phyloP scores from a whole-genome alignment of 2,113 vertebrate species.

The Menura novaehollandiae region DNA sequence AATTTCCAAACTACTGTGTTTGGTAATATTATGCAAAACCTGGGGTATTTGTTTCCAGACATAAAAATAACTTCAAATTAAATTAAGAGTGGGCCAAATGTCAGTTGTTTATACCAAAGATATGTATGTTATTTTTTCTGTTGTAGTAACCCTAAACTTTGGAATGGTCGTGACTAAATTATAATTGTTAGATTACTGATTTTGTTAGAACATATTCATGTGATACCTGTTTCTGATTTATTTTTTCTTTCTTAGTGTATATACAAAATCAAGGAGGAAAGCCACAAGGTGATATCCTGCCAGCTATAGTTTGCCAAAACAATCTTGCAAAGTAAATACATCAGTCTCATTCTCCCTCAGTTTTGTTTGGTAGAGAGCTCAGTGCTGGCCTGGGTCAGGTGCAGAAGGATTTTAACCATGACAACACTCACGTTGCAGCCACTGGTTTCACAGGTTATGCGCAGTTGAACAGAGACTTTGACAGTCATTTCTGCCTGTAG shows the following conservation, averaged over 20 bases:
- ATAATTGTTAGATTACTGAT: neutral
- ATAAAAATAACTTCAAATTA: neutral
- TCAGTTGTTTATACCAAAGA: neutral
- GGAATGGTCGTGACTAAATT: neutral
- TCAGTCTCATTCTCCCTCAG: neutral
- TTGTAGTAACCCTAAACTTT: neutral
- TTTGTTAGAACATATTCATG: neutral
- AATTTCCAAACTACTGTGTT: neutral
- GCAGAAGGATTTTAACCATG: neutral
- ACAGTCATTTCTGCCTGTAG: neutral
- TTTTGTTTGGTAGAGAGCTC: neutral
- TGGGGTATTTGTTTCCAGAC: neutral
- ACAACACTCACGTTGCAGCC: neutral
- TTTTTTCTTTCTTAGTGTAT: neutral
- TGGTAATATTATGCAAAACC: neutral
- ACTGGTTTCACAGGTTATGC: neutral
- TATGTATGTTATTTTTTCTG: neutral
- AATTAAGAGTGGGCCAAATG: neutral
- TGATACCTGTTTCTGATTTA: neutral
- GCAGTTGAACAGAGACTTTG: neutral
- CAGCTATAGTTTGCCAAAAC: neutral
- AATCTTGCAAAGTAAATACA: neutral
- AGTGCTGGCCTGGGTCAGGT: neutral
- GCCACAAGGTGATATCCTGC: neutral
- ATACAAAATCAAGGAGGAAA: neutral